These are phyloP conservation scores for Achroia grisella DNA, from an alignment of 1,140 invertebrate genomes.

Conservation along the genomic window DNA sequence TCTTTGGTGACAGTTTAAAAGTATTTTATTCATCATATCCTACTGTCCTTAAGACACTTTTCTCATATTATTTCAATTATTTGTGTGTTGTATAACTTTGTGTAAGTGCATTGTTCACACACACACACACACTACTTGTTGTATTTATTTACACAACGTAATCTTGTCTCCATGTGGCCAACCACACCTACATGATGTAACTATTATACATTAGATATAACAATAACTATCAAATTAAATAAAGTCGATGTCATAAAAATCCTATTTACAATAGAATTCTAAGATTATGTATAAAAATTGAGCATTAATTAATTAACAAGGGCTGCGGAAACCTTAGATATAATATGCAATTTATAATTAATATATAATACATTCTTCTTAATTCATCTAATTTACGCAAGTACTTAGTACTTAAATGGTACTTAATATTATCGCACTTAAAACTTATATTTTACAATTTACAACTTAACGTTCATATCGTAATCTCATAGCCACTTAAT, in stretches of 20 bases:
- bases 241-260: slow-evolving; percentile 44
- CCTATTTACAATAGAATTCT: slow-evolving; percentile 61
- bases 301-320: slow-evolving; percentile 65
- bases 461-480: slow-evolving; percentile 54
- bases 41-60: no score
- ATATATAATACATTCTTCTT: slow-evolving; percentile 26
- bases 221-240: slow-evolving; percentile 29
- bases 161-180: no score
- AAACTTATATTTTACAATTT: slow-evolving; percentile 48
- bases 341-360: slow-evolving; percentile 33
- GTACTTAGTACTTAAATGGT: slow-evolving; percentile 62
- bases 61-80: no score
- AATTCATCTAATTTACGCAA: slow-evolving; percentile 35
- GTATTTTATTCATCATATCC: background rate
- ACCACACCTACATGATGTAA: slow-evolving; percentile 5
- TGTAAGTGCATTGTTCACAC: no score
- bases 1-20: slow-evolving; percentile 48
- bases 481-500: slow-evolving; percentile 69
- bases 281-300: slow-evolving; percentile 55
- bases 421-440: slow-evolving; percentile 17
- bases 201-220: slow-evolving; percentile 25
- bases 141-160: no score
- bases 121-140: no score
- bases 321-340: slow-evolving; percentile 46
- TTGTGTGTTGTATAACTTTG: no score